A percentile compares a stretch with the other conserved stretches of the same genome.
Evolutionary conservation across 2,797 vertebrate species (phyloP).

Genomic region (Argyrosomus regius): DNA sequence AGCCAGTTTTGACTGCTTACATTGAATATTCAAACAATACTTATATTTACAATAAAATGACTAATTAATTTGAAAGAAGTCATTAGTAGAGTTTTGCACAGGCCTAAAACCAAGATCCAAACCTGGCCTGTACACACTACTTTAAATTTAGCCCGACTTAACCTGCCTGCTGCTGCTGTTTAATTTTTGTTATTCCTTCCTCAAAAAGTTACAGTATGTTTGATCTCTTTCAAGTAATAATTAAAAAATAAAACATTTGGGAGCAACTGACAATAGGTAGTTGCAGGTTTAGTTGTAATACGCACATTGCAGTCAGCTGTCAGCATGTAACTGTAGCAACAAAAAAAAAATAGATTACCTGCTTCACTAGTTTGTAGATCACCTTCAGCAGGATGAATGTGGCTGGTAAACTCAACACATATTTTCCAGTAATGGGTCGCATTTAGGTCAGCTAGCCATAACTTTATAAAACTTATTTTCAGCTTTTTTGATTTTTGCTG

Average conservation of each 20-base stretch:
- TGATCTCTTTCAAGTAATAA: too few species aligned
- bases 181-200: background rate
- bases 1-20: background rate
- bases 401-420: background rate
- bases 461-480: background rate
- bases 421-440: background rate
- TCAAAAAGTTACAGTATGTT: too few species aligned
- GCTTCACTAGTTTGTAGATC: too few species aligned
- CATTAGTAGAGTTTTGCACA: background rate
- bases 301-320: too few species aligned
- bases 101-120: background rate
- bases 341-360: background rate
- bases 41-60: background rate
- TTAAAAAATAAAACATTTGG: too few species aligned
- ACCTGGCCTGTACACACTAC: accelerated
- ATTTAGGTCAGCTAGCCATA: background rate
- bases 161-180: background rate
- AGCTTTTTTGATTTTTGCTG: background rate
- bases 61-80: background rate
- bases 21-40: background rate
- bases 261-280: too few species aligned
- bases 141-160: background rate
- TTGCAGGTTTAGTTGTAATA: too few species aligned
- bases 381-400: background rate
- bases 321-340: too few species aligned